phyloP scores from a whole-genome alignment of 2,888 invertebrate genomes.

The Apoda limacodes region DNA sequence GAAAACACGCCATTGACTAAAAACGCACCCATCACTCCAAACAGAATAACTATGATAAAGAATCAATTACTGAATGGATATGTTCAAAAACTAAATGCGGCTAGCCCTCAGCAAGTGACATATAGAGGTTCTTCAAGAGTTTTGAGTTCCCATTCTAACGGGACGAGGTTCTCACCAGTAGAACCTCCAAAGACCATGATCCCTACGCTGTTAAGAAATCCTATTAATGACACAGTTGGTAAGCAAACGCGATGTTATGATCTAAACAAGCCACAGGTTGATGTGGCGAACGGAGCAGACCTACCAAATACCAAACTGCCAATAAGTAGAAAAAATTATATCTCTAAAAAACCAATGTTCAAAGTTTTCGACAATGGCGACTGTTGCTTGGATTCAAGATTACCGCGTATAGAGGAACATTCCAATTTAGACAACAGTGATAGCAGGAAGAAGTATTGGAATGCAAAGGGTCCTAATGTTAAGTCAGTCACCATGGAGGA shows the following conservation, averaged over 20 bases:
- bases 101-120: neutral
- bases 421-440: conserved; percentile 31
- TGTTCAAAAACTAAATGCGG: neutral
- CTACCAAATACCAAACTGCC: conserved; percentile 16
- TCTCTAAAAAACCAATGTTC: conserved; percentile 28
- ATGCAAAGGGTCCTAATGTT: conserved; percentile 24
- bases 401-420: conserved; percentile 56
- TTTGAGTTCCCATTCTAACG: neutral
- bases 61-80: neutral
- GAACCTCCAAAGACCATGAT: conserved; percentile 2
- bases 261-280: conserved; percentile 5
- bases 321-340: conserved; percentile 18
- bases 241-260: neutral
- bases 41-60: neutral
- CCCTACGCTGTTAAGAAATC: neutral
- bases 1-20: conserved; percentile 11
- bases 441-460: conserved; percentile 25
- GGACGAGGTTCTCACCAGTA: neutral
- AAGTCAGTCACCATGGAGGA: conserved; percentile 27
- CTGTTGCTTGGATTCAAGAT: conserved; percentile 32
- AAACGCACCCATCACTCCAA: neutral
- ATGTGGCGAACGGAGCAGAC: conserved; percentile 7
- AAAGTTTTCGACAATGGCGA: conserved; percentile 45
- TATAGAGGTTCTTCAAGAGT: neutral
- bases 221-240: neutral